A percentile compares a stretch with the other conserved stretches of the same genome.
Conservation (phyloP, 2,113 vertebrate species). For the Erythrocercus mccallii region DNA sequence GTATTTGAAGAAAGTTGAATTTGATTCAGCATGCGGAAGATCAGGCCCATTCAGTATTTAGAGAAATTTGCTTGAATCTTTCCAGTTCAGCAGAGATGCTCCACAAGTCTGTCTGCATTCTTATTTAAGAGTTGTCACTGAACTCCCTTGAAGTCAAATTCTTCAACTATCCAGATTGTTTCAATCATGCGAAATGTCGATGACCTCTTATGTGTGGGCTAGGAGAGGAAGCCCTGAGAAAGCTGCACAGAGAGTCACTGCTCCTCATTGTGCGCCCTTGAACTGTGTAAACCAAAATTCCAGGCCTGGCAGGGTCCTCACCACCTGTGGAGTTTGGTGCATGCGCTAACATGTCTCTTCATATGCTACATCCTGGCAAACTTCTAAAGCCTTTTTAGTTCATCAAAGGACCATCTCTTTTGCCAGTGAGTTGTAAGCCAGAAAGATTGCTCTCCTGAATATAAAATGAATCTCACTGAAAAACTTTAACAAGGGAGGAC, state of each 20-base stretch:
- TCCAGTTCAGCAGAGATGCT: neutral
- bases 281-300: neutral
- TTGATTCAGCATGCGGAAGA: neutral
- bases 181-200: accelerated
- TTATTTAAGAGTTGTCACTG: neutral
- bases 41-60: neutral
- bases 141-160: neutral
- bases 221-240: neutral
- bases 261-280: neutral
- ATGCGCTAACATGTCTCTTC: neutral
- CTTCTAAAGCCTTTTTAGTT: neutral
- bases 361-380: neutral
- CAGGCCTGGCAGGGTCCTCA: neutral
- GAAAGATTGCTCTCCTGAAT: neutral
- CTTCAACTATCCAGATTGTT: neutral
- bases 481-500: neutral
- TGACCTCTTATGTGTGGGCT: neutral
- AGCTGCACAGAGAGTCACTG: neutral
- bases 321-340: neutral
- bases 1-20: neutral
- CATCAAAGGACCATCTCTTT: neutral
- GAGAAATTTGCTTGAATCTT: neutral
- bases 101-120: neutral
- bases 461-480: neutral
- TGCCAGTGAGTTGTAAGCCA: neutral